phyloP scores from a whole-genome alignment of 2,113 vertebrate genomes.

The Papio anubis region DNA sequence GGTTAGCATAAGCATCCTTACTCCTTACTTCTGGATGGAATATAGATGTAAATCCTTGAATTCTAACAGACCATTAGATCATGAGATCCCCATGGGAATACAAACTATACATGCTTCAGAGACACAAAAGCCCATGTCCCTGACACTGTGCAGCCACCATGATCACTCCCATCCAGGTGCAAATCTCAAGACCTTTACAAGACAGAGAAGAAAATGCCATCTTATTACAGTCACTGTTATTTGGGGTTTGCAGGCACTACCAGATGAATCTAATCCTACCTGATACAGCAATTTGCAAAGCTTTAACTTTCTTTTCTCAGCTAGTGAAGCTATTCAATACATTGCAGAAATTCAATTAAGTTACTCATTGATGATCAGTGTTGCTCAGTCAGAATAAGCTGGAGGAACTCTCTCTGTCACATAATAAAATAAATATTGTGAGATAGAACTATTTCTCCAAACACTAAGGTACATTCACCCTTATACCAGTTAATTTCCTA shows the following conservation, averaged over 20 bases:
- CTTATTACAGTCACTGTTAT: neutral
- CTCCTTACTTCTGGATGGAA: neutral
- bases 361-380: constrained; percentile 8
- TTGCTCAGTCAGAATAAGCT: neutral
- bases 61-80: neutral
- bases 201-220: neutral
- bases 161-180: neutral
- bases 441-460: neutral
- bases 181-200: neutral
- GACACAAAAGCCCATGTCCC: neutral
- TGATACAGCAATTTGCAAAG: neutral
- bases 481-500: constrained; percentile 1
- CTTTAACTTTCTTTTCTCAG: constrained; percentile 30
- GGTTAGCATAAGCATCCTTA: neutral
- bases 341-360: constrained; percentile 39
- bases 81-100: neutral
- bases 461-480: neutral
- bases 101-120: neutral
- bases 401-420: neutral
- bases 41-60: neutral
- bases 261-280: neutral
- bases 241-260: neutral
- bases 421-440: constrained; percentile 16
- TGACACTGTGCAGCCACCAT: neutral
- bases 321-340: neutral